Evolutionary conservation across 2,888 invertebrate species (phyloP), one percentile per base, ranked within the genome.

Genomic region (Sceliomorpha sp.): DNA sequence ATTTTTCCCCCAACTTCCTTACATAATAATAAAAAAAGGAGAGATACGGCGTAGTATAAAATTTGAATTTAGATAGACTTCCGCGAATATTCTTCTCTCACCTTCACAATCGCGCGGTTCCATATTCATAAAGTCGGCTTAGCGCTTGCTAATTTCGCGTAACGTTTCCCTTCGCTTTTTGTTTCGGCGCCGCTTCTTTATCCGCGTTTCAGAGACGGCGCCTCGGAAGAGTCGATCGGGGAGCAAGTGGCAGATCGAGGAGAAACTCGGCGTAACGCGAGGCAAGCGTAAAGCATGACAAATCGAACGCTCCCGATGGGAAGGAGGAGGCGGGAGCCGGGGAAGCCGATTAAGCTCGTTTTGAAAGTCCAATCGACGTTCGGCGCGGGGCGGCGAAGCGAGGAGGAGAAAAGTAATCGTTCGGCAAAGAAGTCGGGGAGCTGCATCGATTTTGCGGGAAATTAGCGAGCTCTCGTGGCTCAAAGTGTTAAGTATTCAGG

Each of bases 91-190:
- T 37, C 47, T 45, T 55, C 34, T 55, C 48, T 29, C 36, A 37
- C 37, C n/a, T 44, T 42, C 44, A 42, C 48, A 48, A 45, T 56
- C 53, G 39, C 20, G 14, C 42, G 37, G 45, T 67, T 60, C 55
- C 55, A 67, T 67, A 67, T 67, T 67, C 67, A 67, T 67, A 60
- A 59, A 67, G 42, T 9, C 47, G 53, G 42, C 45, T 47, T 59
- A 34, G 34, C 47, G 34, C 39, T 58, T 17, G 34, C 45, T 36
- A 66, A 59, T 66, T 53, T 53, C 20, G 40, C 24, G 39, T 13
- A 56, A 48, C 47, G 66, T 66, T 58, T 66, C 66, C 47, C 27
- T 58, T 66, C 66, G 39, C 27, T 58, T 58, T 58, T 36, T 53
- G 48, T 59, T 48, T 47, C 36, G 10, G 24, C 9, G 27, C 10